phyloP scores from a whole-genome alignment of 2,888 invertebrate species.

The Ramazzottius varieornatus region DNA sequence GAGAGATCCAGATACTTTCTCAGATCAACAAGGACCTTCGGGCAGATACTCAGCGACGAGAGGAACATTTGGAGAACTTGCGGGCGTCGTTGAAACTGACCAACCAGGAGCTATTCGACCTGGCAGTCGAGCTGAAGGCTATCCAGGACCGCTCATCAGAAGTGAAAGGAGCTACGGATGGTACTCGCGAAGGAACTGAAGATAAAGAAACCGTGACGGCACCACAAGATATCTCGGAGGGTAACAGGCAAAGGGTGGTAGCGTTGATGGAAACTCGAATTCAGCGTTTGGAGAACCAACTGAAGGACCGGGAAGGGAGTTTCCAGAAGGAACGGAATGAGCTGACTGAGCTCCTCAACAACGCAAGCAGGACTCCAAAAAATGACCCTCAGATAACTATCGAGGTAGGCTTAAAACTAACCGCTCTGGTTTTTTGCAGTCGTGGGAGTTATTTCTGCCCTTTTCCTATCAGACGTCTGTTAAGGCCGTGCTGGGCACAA shows the following conservation, averaged over 20 bases:
- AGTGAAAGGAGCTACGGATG: background rate
- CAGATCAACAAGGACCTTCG: background rate
- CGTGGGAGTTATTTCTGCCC: too few relatives aligned
- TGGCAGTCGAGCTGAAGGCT: background rate
- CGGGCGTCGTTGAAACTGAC: background rate
- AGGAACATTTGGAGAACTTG: background rate
- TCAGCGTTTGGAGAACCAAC: background rate
- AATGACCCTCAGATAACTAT: too few relatives aligned
- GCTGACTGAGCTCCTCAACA: background rate
- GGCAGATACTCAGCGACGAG: background rate
- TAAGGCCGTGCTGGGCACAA: too few relatives aligned
- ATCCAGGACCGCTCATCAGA: background rate
- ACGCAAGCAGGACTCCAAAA: background rate
- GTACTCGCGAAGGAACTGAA: background rate
- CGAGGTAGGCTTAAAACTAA: too few relatives aligned
- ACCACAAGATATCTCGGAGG: background rate
- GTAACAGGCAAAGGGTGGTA: background rate
- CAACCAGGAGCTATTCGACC: background rate
- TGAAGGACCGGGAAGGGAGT: background rate
- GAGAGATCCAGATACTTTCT: background rate
- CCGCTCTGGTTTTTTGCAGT: too few relatives aligned
- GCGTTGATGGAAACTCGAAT: background rate
- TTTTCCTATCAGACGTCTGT: too few relatives aligned
- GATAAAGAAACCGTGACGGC: background rate
- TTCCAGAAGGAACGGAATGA: background rate